phyloP scores from a whole-genome alignment of 2,113 vertebrate species.

The Lagopus leucura region DNA sequence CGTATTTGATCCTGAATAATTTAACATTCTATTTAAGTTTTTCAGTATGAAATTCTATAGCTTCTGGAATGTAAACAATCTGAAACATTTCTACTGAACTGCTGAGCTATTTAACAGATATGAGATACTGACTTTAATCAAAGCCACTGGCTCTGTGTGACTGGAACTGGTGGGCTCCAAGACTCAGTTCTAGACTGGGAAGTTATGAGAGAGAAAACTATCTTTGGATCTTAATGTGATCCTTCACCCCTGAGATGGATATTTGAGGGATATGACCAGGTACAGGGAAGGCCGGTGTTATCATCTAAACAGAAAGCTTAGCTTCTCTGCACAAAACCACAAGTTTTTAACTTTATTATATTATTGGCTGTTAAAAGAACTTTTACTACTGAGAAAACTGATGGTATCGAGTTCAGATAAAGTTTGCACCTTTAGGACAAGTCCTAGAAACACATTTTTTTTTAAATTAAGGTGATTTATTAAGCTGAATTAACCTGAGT shows the following conservation, averaged over 20 bases:
- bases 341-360: background rate
- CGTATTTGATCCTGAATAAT: background rate
- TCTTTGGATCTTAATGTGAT: background rate
- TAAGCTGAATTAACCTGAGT: too few relatives aligned
- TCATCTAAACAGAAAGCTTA: background rate
- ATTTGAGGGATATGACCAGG: background rate
- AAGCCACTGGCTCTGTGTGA: background rate
- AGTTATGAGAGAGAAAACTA: background rate
- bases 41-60: background rate
- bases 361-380: background rate
- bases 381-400: background rate
- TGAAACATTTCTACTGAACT: background rate
- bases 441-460: background rate
- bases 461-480: background rate
- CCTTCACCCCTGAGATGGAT: background rate
- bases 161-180: background rate
- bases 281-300: background rate
- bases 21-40: background rate
- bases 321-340: background rate
- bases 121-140: background rate
- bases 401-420: background rate
- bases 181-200: background rate
- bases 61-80: background rate
- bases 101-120: background rate
- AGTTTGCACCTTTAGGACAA: background rate